Conservation (phyloP, 2,888 invertebrate species). For the Sylvicola cinctus region DNA sequence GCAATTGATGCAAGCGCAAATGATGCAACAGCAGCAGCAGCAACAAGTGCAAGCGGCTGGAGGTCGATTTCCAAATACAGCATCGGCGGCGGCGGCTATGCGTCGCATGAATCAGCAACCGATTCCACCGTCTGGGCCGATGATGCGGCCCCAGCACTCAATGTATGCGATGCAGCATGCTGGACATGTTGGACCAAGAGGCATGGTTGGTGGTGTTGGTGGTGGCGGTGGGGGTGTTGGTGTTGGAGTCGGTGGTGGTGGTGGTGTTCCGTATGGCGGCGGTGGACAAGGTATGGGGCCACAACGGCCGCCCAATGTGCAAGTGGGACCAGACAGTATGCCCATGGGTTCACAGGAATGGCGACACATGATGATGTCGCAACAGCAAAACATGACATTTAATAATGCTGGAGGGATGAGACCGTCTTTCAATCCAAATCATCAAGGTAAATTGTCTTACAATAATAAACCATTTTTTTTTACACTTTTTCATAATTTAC, state of each 20-base stretch:
- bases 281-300: conserved; percentile 10
- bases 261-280: too few relatives aligned
- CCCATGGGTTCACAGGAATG: conserved; percentile 24
- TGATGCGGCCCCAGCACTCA: conserved; percentile 42
- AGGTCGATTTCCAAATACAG: conserved; percentile 30
- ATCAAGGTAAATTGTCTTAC: conserved; percentile 7
- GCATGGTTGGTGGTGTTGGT: conserved; percentile 2
- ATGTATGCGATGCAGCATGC: conserved; percentile 30
- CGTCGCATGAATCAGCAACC: conserved; percentile 47
- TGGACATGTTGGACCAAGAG: conserved; percentile 15
- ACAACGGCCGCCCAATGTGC: conserved; percentile 35
- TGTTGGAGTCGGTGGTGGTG: too few relatives aligned
- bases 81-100: conserved; percentile 31
- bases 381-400: conserved; percentile 25
- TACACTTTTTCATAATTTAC: background rate
- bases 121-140: conserved; percentile 48
- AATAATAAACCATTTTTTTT: background rate
- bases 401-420: conserved; percentile 17
- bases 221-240: too few relatives aligned
- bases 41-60: conserved; percentile 17
- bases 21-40: conserved; percentile 33
- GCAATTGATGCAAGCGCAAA: conserved; percentile 29
- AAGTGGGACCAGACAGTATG: conserved; percentile 35
- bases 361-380: conserved; percentile 28
- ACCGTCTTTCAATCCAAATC: conserved; percentile 19